Evolutionary conservation across 2,888 invertebrate genomes (phyloP).

Genomic region (Bruchidius siliquastri): DNA sequence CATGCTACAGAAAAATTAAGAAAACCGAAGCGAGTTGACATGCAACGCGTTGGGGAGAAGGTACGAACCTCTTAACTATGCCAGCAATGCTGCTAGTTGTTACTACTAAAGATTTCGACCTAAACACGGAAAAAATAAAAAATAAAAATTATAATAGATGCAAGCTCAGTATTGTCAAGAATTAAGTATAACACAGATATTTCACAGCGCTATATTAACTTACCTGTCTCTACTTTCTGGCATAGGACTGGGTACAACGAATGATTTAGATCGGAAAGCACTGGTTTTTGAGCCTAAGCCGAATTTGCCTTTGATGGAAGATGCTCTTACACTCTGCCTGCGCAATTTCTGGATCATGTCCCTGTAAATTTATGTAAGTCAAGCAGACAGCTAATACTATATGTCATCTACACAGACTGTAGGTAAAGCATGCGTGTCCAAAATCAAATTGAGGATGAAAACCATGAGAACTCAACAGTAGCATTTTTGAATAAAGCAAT

Average conservation of each 20-base stretch:
- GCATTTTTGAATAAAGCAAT: background rate
- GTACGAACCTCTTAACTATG: constrained; percentile 21
- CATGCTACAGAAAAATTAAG: constrained; percentile 2
- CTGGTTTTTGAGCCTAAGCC: constrained; percentile 59
- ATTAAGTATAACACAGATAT: background rate
- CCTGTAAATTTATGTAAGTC: constrained; percentile 44
- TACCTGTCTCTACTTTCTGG: constrained; percentile 52
- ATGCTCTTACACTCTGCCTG: constrained; percentile 75
- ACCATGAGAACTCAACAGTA: background rate
- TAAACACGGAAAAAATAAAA: constrained; percentile 11
- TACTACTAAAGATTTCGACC: constrained; percentile 26
- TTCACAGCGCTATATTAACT: constrained; percentile 2
- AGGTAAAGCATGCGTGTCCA: background rate
- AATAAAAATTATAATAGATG: background rate
- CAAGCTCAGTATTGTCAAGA: background rate
- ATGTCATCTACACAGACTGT: background rate
- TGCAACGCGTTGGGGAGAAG: constrained; percentile 6
- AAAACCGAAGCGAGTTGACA: background rate
- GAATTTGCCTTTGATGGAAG: constrained; percentile 74
- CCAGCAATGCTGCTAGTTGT: constrained; percentile 20
- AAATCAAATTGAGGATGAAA: background rate
- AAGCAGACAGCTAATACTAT: background rate
- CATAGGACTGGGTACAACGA: constrained; percentile 66
- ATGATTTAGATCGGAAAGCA: constrained; percentile 71
- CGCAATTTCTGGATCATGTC: constrained; percentile 90